Evolutionary conservation across 2,888 invertebrate genomes (phyloP).

Genomic region (Ornithoptera alexandrae): DNA sequence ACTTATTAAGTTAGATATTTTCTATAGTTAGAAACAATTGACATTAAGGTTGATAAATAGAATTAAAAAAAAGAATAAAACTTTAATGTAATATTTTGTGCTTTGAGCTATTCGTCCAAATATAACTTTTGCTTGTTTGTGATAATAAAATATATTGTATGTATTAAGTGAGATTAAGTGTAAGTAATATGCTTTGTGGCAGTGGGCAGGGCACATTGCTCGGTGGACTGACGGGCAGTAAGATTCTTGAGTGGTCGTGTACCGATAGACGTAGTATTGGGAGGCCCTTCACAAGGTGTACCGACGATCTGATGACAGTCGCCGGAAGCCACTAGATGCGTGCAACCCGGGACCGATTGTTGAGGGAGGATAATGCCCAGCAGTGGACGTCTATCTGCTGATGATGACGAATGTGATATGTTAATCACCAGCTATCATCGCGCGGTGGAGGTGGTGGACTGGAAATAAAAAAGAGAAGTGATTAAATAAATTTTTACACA

Average conservation of each 20-base stretch:
- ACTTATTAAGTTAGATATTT: slow-evolving; percentile 1
- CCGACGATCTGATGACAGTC: no score
- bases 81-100: slow-evolving; percentile 27
- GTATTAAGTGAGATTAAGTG: neutral
- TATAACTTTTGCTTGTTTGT: neutral
- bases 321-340: no score
- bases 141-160: slow-evolving; percentile 4
- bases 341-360: no score
- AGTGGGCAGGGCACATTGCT: no score
- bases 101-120: slow-evolving; percentile 15
- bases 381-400: no score
- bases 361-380: no score
- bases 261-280: no score
- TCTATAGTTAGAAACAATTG: neutral
- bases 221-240: no score
- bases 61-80: neutral
- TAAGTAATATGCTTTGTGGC: neutral
- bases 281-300: no score
- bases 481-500: neutral
- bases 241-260: no score
- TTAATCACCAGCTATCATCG: slow-evolving; percentile 68
- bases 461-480: slow-evolving; percentile 36
- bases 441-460: slow-evolving; percentile 69
- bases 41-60: neutral
- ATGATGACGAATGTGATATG: neutral